Evolutionary conservation across 2,888 invertebrate species (phyloP), one percentile per base, ranked within the genome.

Genomic region (Epirrhoe alternata): DNA sequence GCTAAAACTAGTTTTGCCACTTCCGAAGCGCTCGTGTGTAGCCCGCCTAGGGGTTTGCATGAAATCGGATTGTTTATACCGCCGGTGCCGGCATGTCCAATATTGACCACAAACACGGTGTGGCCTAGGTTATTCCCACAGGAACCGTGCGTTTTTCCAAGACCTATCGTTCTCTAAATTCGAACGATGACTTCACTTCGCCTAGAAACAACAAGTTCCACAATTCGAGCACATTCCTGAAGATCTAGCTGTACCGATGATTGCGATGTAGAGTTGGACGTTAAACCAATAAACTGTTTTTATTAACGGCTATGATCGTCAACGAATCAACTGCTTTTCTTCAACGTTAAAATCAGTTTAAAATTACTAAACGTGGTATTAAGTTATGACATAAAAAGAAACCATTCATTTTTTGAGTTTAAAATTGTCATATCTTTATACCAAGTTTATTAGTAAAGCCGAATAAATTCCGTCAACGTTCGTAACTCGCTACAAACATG

Each of bases 221-320:
- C 38, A 42, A 12, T 42, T 42, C 12, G 12, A 42, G 38, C 12
- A 42, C 38, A 42, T 42, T 42, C 38, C 38, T 42, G 12, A 42
- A 42, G 30, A 16, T 16, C 53, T 51, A 57, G 42, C 49, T 14
- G 56, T 65, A 56, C 38, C 12, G 38, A 42, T 42, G 38, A 42
- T 42, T 42, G 38, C 38, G 12, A 24, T 24, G 24, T 24, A 24
- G 24, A 24, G 24, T 24, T 24, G 24, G 24, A 24, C 24, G n/a
- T n/a, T n/a, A n/a, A n/a, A n/a, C 24, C 1, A 24, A 24, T 24
- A 24, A 24, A 24, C 24, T 24, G 24, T 24, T 24, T 24, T 24
- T 24, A 24, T 24, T 1, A 24, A 24, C 24, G 24, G 24, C 24
- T 24, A 24, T 24, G 24, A 2, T 24, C 24, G 24, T 24, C 24